These are phyloP conservation scores for Tragelaphus oryx DNA, from an alignment of 2,797 vertebrate species.

Conservation along the genomic window DNA sequence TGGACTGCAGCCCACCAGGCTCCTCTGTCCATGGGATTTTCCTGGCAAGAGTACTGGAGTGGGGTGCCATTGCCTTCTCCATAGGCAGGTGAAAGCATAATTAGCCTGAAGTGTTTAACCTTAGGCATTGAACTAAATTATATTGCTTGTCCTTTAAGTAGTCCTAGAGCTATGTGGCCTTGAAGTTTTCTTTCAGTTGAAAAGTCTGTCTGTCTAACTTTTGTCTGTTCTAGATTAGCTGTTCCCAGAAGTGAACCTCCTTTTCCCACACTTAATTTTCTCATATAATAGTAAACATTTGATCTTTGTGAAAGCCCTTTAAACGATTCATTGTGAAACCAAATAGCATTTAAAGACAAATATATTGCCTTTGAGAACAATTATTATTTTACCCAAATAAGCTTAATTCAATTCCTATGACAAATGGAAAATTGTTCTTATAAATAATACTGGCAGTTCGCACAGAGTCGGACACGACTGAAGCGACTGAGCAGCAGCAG, in stretches of 20 bases:
- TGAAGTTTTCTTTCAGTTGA: not conserved
- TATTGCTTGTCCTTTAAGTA: not conserved
- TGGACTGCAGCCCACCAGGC: too few relatives aligned
- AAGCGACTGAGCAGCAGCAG: too few relatives aligned
- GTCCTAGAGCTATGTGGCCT: not conserved
- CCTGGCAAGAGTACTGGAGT: too few relatives aligned
- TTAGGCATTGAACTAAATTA: not conserved
- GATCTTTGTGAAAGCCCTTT: not conserved
- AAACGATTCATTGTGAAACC: not conserved
- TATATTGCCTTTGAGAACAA: not conserved
- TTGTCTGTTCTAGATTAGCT: not conserved
- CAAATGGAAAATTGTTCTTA: conserved; percentile 11
- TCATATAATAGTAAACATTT: not conserved
- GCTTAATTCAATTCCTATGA: not conserved
- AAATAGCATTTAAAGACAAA: not conserved
- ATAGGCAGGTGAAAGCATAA: not conserved
- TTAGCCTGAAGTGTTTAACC: not conserved
- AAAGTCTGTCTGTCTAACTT: not conserved
- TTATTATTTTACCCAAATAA: not conserved
- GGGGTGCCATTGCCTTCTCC: too few relatives aligned
- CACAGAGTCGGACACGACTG: too few relatives aligned
- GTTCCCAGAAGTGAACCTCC: not conserved
- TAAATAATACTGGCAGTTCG: not conserved
- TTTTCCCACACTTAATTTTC: not conserved
- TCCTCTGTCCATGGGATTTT: too few relatives aligned